Evolutionary conservation across 2,797 vertebrate species (phyloP).

Genomic region (Danio choprae): DNA sequence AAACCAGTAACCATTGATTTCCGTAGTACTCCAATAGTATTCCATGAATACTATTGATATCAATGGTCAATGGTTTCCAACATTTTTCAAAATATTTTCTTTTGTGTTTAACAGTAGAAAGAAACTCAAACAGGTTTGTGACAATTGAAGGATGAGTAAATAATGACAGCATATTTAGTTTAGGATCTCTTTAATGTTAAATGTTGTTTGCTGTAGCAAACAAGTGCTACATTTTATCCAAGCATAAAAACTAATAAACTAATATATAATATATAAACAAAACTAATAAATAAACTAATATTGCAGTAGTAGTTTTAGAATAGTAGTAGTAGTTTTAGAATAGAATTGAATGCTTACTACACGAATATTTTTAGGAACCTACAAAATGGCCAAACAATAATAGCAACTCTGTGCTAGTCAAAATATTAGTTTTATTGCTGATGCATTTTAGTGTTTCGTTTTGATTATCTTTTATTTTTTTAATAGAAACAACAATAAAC

Average conservation of each 20-base stretch:
- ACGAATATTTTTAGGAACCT: neutral
- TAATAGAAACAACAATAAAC: constrained; percentile 34
- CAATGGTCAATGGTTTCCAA: too few species aligned
- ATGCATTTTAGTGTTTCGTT: neutral
- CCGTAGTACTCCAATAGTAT: too few species aligned
- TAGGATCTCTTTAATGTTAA: neutral
- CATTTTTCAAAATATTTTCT: too few species aligned
- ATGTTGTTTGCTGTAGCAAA: neutral
- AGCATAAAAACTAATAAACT: neutral
- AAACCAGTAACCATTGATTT: too few species aligned
- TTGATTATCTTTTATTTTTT: constrained; percentile 14
- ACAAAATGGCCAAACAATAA: neutral
- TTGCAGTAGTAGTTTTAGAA: neutral
- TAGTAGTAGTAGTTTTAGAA: too few species aligned
- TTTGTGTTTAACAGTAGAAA: too few species aligned
- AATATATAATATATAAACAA: neutral
- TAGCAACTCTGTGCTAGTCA: neutral
- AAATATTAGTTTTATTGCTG: constrained; percentile 3
- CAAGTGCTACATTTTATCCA: too few species aligned
- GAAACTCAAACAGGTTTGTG: too few species aligned
- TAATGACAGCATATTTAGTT: too few species aligned
- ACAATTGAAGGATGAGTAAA: too few species aligned
- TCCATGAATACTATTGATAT: too few species aligned
- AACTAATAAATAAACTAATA: constrained; percentile 12
- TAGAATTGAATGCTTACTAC: neutral